Evolutionary conservation across 2,113 vertebrate species (phyloP).

Genomic region (Tetraodon nigroviridis): DNA sequence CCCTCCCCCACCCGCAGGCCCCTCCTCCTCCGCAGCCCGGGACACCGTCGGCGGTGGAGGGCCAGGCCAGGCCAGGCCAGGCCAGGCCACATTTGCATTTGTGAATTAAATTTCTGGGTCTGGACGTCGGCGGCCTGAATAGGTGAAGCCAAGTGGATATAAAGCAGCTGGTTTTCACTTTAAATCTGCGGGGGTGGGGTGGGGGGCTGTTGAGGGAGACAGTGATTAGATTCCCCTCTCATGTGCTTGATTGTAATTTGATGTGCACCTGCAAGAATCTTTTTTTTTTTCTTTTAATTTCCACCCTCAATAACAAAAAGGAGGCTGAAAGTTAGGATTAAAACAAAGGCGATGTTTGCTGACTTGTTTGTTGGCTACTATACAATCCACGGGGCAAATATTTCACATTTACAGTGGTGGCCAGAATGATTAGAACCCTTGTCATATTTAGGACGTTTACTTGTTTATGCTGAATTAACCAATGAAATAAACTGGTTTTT

Average conservation of each 20-base stretch:
- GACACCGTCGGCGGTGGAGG: constrained; percentile 9
- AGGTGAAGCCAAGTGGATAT: constrained; percentile 30
- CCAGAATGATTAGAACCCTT: too few species aligned
- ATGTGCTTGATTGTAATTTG: too few species aligned
- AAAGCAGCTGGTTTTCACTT: constrained; percentile 11
- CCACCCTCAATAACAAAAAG: not conserved
- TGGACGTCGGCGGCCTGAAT: constrained; percentile 22
- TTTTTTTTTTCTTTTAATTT: not conserved
- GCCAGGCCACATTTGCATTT: constrained; percentile 39
- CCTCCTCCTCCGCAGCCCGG: constrained; percentile 51
- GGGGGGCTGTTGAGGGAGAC: not conserved
- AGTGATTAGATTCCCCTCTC: too few species aligned
- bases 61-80: constrained; percentile 5
- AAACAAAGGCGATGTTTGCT: too few species aligned
- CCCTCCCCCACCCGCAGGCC: constrained; percentile 26
- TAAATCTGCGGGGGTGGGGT: constrained; percentile 10
- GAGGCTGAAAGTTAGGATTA: too few species aligned
- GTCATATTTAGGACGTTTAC: too few species aligned
- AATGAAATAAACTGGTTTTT: too few species aligned
- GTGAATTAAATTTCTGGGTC: constrained; percentile 35
- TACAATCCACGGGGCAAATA: too few species aligned
- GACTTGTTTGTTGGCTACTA: too few species aligned
- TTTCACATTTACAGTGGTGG: too few species aligned
- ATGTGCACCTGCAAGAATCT: too few species aligned
- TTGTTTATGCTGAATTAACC: too few species aligned